Evolutionary conservation across 2,888 invertebrate species (phyloP).

Genomic region (Diogma glabrata): DNA sequence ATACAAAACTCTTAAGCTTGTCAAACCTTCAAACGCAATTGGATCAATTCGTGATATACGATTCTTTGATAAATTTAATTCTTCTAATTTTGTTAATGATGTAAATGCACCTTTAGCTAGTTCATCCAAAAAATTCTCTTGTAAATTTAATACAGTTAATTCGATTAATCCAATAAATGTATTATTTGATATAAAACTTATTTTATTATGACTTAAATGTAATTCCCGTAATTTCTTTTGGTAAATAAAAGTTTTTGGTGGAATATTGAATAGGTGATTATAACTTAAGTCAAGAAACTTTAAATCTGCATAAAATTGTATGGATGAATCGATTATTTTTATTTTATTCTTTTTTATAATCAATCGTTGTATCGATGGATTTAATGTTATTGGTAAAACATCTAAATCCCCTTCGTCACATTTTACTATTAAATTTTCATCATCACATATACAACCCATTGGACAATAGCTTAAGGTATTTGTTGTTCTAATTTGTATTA

Average conservation of each 20-base stretch:
- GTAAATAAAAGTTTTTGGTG: slow-evolving; percentile 63
- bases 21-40: slow-evolving; percentile 62
- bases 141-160: slow-evolving; percentile 66
- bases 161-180: slow-evolving; percentile 70
- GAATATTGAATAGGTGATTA: slow-evolving; percentile 74
- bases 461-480: slow-evolving; percentile 62
- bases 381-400: slow-evolving; percentile 80
- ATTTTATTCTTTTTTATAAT: slow-evolving; percentile 77
- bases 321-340: slow-evolving; percentile 77
- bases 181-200: slow-evolving; percentile 64
- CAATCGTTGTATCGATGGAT: slow-evolving; percentile 78
- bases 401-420: slow-evolving; percentile 79
- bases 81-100: slow-evolving; percentile 63
- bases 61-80: slow-evolving; percentile 76
- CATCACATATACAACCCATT: slow-evolving; percentile 78
- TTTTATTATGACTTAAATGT: slow-evolving; percentile 73
- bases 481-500: slow-evolving; percentile 18
- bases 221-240: slow-evolving; percentile 74
- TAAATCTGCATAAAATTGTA: slow-evolving; percentile 80
- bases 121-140: slow-evolving; percentile 71
- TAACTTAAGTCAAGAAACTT: slow-evolving; percentile 73
- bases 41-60: slow-evolving; percentile 70
- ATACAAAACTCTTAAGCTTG: slow-evolving; percentile 65
- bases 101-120: slow-evolving; percentile 63
- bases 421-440: slow-evolving; percentile 74